These are phyloP conservation scores for Melanotaenia pygmaea DNA, from an alignment of 2,797 vertebrate species.

Conservation along the genomic window DNA sequence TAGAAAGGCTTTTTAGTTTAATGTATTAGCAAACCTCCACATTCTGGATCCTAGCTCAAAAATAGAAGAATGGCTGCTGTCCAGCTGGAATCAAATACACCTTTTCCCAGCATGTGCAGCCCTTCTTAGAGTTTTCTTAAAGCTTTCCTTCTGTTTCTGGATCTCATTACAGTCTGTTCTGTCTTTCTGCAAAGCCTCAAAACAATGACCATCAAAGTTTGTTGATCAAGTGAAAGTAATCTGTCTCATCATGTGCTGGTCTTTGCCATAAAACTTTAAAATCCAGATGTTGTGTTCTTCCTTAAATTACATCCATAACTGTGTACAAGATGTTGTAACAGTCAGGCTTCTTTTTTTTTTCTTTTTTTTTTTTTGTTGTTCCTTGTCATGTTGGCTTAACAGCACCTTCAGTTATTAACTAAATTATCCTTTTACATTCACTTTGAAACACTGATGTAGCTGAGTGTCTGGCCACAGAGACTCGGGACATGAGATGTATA, in stretches of 20 bases:
- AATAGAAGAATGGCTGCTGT: constrained; percentile 30
- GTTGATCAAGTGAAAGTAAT: constrained; percentile 36
- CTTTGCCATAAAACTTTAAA: constrained; percentile 10
- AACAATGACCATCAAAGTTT: constrained; percentile 28
- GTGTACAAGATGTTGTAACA: constrained; percentile 27
- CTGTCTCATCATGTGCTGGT: not conserved
- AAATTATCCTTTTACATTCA: constrained; percentile 56
- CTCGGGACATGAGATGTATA: not conserved
- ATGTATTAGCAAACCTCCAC: constrained; percentile 59
- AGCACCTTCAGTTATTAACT: constrained; percentile 33
- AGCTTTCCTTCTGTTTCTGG: constrained; percentile 41
- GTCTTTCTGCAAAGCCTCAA: constrained; percentile 45
- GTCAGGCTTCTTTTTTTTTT: constrained; percentile 30
- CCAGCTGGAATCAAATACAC: constrained; percentile 55
- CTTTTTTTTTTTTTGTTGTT: constrained; percentile 32
- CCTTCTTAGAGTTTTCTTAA: not conserved
- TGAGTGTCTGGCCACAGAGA: constrained; percentile 29
- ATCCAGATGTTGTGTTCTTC: constrained; percentile 18
- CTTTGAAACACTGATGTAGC: constrained; percentile 38
- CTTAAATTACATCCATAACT: constrained; percentile 10
- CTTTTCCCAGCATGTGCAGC: constrained; percentile 9
- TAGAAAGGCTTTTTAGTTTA: constrained; percentile 35
- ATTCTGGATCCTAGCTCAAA: constrained; percentile 55
- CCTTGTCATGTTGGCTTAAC: constrained; percentile 20
- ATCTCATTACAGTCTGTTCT: constrained; percentile 57